Conservation (phyloP, 2,888 invertebrate genomes). For the Eudasyphora cyanicolor region DNA sequence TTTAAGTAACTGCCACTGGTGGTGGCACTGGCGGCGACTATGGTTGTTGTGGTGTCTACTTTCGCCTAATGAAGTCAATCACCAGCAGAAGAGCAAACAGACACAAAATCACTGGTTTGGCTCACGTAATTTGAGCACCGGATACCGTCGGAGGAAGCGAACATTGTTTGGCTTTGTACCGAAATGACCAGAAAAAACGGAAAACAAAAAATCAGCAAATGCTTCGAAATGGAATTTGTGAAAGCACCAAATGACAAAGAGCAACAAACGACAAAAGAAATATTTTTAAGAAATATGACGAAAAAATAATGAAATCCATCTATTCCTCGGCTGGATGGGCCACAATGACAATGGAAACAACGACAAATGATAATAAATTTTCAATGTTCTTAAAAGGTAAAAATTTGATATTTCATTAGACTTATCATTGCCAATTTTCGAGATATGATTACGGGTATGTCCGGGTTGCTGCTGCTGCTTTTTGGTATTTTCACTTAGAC, state of each 20-base stretch:
- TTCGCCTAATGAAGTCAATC: slow-evolving; percentile 34
- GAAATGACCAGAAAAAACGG: background rate
- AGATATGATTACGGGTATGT: background rate
- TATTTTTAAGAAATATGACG: slow-evolving; percentile 9
- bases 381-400: background rate
- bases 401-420: background rate
- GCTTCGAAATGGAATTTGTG: background rate
- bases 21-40: background rate
- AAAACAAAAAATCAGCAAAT: background rate
- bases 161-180: slow-evolving; percentile 1
- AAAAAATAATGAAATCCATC: slow-evolving; percentile 15
- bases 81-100: slow-evolving; percentile 10
- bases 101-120: background rate
- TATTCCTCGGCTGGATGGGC: background rate
- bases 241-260: slow-evolving; percentile 11
- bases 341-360: background rate
- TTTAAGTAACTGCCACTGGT: background rate
- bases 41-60: background rate
- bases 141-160: slow-evolving; percentile 21
- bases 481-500: background rate
- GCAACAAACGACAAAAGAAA: background rate
- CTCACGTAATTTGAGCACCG: slow-evolving; percentile 41
- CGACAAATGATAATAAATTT: background rate
- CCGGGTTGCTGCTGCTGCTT: background rate
- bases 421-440: background rate